Percentiles rank a stretch among this genome's conserved stretches.
phyloP scores from a whole-genome alignment of 37 sponge, comb jelly and placozoan genomes.

The Haliclona indistincta region DNA sequence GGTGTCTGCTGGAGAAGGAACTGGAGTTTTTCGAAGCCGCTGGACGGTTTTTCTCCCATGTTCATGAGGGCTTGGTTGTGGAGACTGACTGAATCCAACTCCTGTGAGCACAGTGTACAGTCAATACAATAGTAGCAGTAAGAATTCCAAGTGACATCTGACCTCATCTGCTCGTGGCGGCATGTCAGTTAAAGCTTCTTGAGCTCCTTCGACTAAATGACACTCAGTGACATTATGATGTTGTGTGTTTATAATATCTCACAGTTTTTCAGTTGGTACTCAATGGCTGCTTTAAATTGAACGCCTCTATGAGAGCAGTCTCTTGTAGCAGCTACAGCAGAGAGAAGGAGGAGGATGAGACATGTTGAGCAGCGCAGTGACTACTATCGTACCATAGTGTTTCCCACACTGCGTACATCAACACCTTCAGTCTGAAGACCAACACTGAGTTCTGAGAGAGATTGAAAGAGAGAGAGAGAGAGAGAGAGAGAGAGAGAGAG shows the following conservation, averaged over 20 bases:
- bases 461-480: constrained; percentile 47
- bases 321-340: constrained; percentile 81
- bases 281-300: constrained; percentile 98
- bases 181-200: constrained; percentile 97
- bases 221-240: neutral
- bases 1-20: constrained; percentile 93
- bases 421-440: constrained; percentile 96
- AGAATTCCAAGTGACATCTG: neutral
- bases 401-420: constrained; percentile 95
- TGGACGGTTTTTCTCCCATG: constrained; percentile 89
- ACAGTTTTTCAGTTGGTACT: constrained; percentile 97
- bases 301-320: constrained; percentile 95
- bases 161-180: constrained; percentile 94
- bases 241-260: neutral
- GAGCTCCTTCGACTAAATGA: constrained; percentile 76
- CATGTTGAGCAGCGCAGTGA: too few relatives aligned
- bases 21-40: constrained; percentile 99
- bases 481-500: constrained; percentile 47
- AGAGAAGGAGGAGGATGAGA: neutral
- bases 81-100: constrained; percentile 93
- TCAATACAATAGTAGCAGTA: neutral
- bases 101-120: too few relatives aligned
- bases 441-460: constrained; percentile 88
- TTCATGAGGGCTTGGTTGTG: constrained; percentile 98
- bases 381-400: constrained; percentile 72